Evolutionary conservation across 2,113 vertebrate genomes (phyloP).

Genomic region (Alces alces): DNA sequence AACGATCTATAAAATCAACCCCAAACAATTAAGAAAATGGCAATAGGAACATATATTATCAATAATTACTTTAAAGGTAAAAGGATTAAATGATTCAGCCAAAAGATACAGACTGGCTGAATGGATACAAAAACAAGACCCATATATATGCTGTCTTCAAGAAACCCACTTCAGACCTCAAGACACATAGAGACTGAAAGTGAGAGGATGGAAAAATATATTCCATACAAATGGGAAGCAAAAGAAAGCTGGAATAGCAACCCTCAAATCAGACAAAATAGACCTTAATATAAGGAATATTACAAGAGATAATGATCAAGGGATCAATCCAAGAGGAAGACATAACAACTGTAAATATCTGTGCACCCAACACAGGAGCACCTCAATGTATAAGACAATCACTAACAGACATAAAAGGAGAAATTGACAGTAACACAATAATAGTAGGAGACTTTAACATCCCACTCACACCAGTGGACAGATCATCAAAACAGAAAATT

Average conservation of each 20-base stretch:
- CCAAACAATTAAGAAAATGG: background rate
- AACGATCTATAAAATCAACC: background rate
- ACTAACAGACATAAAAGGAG: background rate
- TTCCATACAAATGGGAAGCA: background rate
- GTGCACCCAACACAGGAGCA: background rate
- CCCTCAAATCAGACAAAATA: background rate
- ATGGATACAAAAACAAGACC: background rate
- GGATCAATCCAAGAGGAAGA: background rate
- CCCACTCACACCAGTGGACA: background rate
- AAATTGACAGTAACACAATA: background rate
- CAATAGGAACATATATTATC: background rate
- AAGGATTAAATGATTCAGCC: background rate
- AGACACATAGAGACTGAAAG: background rate
- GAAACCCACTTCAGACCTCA: background rate
- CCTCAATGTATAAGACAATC: background rate
- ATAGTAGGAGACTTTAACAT: background rate
- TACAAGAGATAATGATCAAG: background rate
- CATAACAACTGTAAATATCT: background rate
- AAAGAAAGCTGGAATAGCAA: background rate
- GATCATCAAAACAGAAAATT: background rate
- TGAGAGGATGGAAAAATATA: background rate
- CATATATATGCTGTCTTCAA: background rate
- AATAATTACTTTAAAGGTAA: background rate
- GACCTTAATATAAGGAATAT: background rate
- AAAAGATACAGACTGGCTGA: background rate